Evolutionary conservation across 2,888 invertebrate species (phyloP).

Genomic region (Scaptomyza caliginosa): DNA sequence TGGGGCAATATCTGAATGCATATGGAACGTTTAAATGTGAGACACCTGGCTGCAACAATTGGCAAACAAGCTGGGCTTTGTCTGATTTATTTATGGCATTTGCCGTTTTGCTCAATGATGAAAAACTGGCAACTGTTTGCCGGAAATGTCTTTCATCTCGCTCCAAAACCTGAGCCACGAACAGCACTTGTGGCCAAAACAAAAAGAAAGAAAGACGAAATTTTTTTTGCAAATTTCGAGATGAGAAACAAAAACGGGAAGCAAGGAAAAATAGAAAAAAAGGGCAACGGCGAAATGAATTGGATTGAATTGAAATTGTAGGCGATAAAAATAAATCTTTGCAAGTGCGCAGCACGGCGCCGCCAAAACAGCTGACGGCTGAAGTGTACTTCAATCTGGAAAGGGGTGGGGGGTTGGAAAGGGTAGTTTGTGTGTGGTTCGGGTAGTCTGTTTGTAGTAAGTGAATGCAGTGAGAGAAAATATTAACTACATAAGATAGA

Average conservation of each 20-base stretch:
- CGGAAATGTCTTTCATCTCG: constrained; percentile 43
- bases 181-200: constrained; percentile 35
- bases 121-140: constrained; percentile 37
- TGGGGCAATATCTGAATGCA: not conserved
- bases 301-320: constrained; percentile 80
- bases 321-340: constrained; percentile 83
- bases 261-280: constrained; percentile 13
- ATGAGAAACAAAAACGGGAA: constrained; percentile 10
- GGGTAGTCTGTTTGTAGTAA: not conserved
- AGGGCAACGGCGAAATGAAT: constrained; percentile 67
- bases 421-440: not conserved
- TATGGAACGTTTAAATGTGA: not conserved
- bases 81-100: constrained; percentile 16
- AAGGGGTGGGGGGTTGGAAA: not conserved
- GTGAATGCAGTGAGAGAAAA: not conserved
- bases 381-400: constrained; percentile 9
- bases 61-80: not conserved
- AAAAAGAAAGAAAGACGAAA: constrained; percentile 22
- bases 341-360: constrained; percentile 70
- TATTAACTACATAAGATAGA: no score
- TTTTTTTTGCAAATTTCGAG: constrained; percentile 31
- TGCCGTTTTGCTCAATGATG: no score
- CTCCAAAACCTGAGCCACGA: no score
- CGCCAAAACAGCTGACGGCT: constrained; percentile 70
- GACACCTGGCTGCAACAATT: constrained; percentile 34